phyloP scores from a whole-genome alignment of 2,113 vertebrate genomes.

The Salminus brasiliensis region DNA sequence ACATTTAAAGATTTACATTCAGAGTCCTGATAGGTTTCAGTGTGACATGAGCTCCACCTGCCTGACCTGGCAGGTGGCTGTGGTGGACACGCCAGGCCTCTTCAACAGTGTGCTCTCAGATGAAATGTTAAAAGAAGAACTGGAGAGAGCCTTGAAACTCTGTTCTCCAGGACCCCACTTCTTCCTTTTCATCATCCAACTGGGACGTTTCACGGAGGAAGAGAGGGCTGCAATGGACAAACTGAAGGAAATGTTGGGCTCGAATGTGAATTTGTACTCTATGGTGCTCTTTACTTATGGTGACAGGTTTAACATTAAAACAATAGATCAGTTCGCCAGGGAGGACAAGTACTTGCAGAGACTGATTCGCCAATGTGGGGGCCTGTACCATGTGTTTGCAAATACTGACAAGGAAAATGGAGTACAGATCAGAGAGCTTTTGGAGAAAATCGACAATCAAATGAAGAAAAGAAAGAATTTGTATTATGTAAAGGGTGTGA shows the following conservation, averaged over 20 bases:
- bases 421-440: too few species aligned
- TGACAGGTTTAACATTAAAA: slow-evolving; percentile 40
- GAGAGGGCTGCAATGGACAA: slow-evolving; percentile 38
- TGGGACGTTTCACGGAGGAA: slow-evolving; percentile 50
- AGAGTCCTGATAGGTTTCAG: too few species aligned
- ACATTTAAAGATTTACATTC: too few species aligned
- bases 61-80: slow-evolving; percentile 15
- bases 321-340: slow-evolving; percentile 26
- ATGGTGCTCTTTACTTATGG: slow-evolving; percentile 51
- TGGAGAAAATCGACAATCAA: too few species aligned
- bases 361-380: slow-evolving; percentile 17
- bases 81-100: slow-evolving; percentile 52
- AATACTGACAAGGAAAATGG: too few species aligned
- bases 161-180: slow-evolving; percentile 46
- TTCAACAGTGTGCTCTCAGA: slow-evolving; percentile 10
- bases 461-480: slow-evolving; percentile 15
- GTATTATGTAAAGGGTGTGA: slow-evolving; percentile 12
- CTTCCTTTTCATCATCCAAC: slow-evolving; percentile 49
- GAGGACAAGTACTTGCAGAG: slow-evolving; percentile 19
- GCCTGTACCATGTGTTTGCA: slow-evolving; percentile 25
- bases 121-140: slow-evolving; percentile 9
- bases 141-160: slow-evolving; percentile 28
- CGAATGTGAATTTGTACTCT: slow-evolving; percentile 23
- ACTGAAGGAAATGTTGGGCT: slow-evolving; percentile 27
- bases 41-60: slow-evolving; percentile 23